These are phyloP conservation scores for Bovichtus variegatus DNA, from an alignment of 2,797 vertebrate species.

Conservation along the genomic window DNA sequence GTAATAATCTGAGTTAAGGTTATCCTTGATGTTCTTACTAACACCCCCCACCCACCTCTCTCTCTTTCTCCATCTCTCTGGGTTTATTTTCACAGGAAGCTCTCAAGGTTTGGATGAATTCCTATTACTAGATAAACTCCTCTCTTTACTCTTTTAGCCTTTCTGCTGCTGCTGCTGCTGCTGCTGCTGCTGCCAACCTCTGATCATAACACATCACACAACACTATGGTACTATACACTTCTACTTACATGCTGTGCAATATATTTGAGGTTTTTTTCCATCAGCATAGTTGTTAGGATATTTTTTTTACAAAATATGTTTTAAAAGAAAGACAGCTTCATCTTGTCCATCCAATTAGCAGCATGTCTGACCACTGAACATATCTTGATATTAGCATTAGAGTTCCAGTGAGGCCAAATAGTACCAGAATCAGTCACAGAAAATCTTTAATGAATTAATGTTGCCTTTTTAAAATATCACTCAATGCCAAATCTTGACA, in stretches of 20 bases:
- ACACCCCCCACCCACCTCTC: neutral
- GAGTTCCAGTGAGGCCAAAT: neutral
- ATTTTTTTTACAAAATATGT: neutral
- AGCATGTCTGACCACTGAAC: neutral
- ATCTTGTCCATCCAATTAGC: neutral
- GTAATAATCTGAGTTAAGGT: slow-evolving; percentile 1
- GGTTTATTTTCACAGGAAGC: slow-evolving; percentile 91
- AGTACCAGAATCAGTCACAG: neutral
- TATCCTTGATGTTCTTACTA: slow-evolving; percentile 22
- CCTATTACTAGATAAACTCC: slow-evolving; percentile 32
- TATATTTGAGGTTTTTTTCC: neutral
- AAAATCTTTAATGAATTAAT: neutral
- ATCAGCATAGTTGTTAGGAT: neutral
- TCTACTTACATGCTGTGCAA: neutral
- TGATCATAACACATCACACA: neutral
- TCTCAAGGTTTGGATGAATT: slow-evolving; percentile 94
- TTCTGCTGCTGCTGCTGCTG: slow-evolving; percentile 27
- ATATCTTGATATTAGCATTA: neutral
- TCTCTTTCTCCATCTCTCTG: neutral
- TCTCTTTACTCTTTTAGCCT: slow-evolving; percentile 17
- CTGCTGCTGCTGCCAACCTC: slow-evolving; percentile 14
- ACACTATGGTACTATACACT: slow-evolving; percentile 1
- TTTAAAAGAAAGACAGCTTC: neutral
- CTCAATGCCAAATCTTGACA: neutral
- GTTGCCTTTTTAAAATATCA: neutral